A percentile compares a stretch with the other conserved stretches of the same genome.
These are phyloP conservation scores for Troglohyphantes excavatus DNA, from an alignment of 2,888 invertebrate species.

Conservation along the genomic window DNA sequence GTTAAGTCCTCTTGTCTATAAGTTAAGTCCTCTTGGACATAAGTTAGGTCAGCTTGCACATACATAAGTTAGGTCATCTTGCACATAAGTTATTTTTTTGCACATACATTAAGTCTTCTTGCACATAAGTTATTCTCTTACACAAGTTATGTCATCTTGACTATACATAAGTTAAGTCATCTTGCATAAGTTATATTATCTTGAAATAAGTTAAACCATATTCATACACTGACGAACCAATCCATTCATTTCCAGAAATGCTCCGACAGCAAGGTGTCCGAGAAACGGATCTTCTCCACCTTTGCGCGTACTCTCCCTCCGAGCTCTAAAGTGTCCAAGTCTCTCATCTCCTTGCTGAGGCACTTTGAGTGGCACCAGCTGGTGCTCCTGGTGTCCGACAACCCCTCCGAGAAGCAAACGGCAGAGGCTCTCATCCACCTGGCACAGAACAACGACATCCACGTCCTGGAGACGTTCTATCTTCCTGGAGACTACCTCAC, in stretches of 20 bases:
- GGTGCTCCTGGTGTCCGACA: conserved; percentile 80
- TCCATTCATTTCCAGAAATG: conserved; percentile 84
- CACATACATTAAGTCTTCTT: too few species aligned
- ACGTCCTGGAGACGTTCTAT: conserved; percentile 86
- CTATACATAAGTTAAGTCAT: too few species aligned
- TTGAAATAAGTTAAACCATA: too few species aligned
- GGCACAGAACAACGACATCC: conserved; percentile 82
- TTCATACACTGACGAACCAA: too few species aligned
- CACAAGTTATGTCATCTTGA: too few species aligned
- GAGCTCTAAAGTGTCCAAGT: conserved; percentile 83
- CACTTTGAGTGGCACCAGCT: conserved; percentile 86
- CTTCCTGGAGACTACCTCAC: conserved; percentile 87
- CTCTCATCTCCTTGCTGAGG: conserved; percentile 84
- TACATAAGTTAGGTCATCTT: too few species aligned
- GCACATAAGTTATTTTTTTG: too few species aligned
- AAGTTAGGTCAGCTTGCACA: too few species aligned
- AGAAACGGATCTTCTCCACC: conserved; percentile 83
- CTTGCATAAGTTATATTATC: too few species aligned
- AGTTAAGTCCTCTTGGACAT: too few species aligned
- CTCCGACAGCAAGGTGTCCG: conserved; percentile 83
- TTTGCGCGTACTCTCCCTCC: conserved; percentile 85
- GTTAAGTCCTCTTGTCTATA: too few species aligned
- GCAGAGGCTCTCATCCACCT: conserved; percentile 81
- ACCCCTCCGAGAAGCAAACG: conserved; percentile 78
- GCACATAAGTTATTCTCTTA: too few species aligned